Evolutionary conservation across 2,797 vertebrate genomes (phyloP), one percentile per base, ranked within the genome.

Genomic region (Echeneis naucrates): DNA sequence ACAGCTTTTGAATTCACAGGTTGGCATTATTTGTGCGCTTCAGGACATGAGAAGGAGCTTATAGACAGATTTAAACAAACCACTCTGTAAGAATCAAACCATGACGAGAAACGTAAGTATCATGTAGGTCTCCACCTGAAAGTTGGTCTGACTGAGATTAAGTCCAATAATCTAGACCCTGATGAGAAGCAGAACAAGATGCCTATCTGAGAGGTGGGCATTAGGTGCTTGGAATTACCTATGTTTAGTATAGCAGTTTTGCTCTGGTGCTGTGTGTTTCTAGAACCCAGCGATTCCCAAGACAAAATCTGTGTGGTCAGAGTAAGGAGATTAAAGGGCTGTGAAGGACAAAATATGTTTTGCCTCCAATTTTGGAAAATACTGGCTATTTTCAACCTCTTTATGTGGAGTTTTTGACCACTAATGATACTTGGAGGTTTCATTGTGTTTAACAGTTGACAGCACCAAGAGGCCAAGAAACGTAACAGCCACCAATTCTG

Each of bases 201-300:
- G 78, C 30, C 44, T 26, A 32, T 13, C 40, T 47, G 45, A 70
- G 60, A 74, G 75, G n/a, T 59, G 16, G 68, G 76, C 80, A 80
- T 85, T 80, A 74, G 72, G 50, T 60, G 58, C 68, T 63, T 65
- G 61, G 56, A 82, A 72, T 38, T 64, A 57, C 75, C 64, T 54
- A 68, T 63, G 55, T 53, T 42, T 26, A 10, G 12, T 37, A 35
- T 72, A 57, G 12, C 38, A n/a, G n/a, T 78, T 68, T 63, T 48
- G 61, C 75, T 68, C 30, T 30, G 30, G 42, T 61, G 3, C n/a
- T 60, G 40, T 26, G 57, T 19, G 52, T 57, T 75, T 40, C 35
- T 44, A 32, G 45, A 47, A 55, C 17, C 30, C n/a, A 19, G 12
- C 23, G 26, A 53, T 52, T 68, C 38, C 40, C 8, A 62, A 38